A percentile compares a stretch with the other conserved stretches of the same genome.
Evolutionary conservation across 2,888 invertebrate species (phyloP).

Genomic region (Cenopis cana): DNA sequence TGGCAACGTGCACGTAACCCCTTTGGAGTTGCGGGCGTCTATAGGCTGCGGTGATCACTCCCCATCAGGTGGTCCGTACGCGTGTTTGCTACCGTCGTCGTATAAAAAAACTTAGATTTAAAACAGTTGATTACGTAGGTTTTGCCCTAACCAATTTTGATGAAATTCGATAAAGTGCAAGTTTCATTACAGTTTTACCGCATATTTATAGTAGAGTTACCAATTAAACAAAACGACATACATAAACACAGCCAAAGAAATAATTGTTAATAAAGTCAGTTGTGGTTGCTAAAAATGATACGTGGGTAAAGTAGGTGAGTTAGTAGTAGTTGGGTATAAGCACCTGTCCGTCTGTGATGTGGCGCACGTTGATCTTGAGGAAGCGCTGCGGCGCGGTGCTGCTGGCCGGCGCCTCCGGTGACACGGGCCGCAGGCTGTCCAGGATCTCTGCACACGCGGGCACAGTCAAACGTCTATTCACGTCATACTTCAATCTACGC

Average conservation of each 20-base stretch:
- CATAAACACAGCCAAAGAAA: background rate
- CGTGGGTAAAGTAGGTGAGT: background rate
- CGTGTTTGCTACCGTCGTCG: no score
- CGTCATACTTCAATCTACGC: background rate
- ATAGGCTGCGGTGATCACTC: no score
- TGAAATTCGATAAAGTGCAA: background rate
- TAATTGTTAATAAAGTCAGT: background rate
- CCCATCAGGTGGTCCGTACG: no score
- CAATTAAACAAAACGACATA: background rate
- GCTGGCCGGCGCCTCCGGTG: constrained; percentile 89
- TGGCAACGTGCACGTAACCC: no score
- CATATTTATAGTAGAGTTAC: no score
- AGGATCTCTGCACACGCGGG: constrained; percentile 88
- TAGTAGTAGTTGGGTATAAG: background rate
- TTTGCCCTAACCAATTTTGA: background rate
- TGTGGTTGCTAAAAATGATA: background rate
- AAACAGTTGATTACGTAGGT: background rate
- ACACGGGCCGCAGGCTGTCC: constrained; percentile 93
- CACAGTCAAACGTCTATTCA: background rate
- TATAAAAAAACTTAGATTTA: background rate
- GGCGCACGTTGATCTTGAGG: constrained; percentile 96
- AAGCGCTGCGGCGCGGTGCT: constrained; percentile 91
- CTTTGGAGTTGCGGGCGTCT: no score
- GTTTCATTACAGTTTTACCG: background rate
- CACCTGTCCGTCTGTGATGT: constrained; percentile 96